These are phyloP conservation scores for Cryptoblepharus egeriae DNA, from an alignment of 2,797 vertebrate genomes.

Conservation along the genomic window DNA sequence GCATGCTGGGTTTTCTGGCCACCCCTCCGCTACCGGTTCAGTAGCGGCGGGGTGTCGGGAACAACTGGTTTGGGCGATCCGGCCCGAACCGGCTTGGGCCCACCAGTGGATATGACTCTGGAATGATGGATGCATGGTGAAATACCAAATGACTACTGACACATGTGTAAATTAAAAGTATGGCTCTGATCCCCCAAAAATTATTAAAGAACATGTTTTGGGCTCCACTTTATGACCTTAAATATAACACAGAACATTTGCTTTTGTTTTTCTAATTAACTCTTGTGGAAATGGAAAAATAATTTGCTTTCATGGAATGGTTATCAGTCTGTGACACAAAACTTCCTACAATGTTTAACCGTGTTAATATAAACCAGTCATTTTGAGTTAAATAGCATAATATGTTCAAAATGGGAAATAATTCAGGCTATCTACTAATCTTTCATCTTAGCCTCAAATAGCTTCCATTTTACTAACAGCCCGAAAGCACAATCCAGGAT, in stretches of 20 bases:
- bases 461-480: conserved; percentile 69
- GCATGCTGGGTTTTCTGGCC: too few species aligned
- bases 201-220: too few species aligned
- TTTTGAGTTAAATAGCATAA: conserved; percentile 73
- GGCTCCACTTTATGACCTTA: conserved; percentile 3
- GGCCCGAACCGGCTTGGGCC: too few species aligned
- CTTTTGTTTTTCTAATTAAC: conserved; percentile 74
- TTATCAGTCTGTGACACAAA: conserved; percentile 76
- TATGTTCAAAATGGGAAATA: conserved; percentile 74
- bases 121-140: too few species aligned
- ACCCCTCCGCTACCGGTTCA: too few species aligned
- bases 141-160: too few species aligned
- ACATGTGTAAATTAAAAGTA: too few species aligned
- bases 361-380: conserved; percentile 78
- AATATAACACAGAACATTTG: conserved; percentile 67
- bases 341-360: conserved; percentile 74
- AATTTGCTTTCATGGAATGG: conserved; percentile 75
- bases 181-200: too few species aligned
- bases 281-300: conserved; percentile 75
- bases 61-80: too few species aligned
- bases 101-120: too few species aligned
- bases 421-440: conserved; percentile 69
- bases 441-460: conserved; percentile 60
- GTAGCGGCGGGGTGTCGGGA: too few species aligned
- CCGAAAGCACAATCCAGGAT: neutral